phyloP scores from a whole-genome alignment of 2,113 vertebrate genomes.

The Tursiops truncatus region DNA sequence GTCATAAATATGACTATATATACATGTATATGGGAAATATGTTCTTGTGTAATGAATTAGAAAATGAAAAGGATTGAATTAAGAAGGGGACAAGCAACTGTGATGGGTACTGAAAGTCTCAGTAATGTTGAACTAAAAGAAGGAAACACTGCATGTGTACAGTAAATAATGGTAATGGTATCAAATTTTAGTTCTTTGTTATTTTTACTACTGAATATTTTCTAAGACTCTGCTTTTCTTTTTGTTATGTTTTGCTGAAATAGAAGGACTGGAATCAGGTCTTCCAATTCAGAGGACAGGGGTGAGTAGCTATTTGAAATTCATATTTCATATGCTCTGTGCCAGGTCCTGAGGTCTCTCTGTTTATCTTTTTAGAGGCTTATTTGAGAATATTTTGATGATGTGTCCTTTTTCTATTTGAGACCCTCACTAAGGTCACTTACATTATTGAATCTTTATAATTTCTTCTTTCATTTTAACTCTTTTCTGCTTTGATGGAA shows the following conservation, averaged over 20 bases:
- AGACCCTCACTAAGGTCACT: neutral
- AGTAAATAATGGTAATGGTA: neutral
- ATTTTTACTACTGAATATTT: neutral
- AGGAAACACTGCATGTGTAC: neutral
- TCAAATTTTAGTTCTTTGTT: neutral
- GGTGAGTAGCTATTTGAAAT: slow-evolving; percentile 39
- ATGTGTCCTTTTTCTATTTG: neutral
- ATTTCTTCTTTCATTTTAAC: neutral
- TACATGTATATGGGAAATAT: neutral
- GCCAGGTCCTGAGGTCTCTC: neutral
- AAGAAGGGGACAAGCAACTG: neutral
- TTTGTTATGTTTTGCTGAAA: neutral
- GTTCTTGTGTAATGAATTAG: neutral
- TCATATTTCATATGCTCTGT: neutral
- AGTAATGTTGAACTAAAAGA: neutral
- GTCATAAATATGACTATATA: neutral
- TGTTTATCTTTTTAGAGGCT: neutral
- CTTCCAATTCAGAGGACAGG: neutral
- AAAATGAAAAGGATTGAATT: neutral
- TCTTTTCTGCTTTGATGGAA: neutral
- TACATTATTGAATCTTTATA: neutral
- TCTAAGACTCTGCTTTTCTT: neutral
- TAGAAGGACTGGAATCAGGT: neutral
- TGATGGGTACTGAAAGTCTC: neutral
- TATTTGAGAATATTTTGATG: neutral